Conservation (phyloP, 1,140 invertebrate genomes). For the Euschistus heros region DNA sequence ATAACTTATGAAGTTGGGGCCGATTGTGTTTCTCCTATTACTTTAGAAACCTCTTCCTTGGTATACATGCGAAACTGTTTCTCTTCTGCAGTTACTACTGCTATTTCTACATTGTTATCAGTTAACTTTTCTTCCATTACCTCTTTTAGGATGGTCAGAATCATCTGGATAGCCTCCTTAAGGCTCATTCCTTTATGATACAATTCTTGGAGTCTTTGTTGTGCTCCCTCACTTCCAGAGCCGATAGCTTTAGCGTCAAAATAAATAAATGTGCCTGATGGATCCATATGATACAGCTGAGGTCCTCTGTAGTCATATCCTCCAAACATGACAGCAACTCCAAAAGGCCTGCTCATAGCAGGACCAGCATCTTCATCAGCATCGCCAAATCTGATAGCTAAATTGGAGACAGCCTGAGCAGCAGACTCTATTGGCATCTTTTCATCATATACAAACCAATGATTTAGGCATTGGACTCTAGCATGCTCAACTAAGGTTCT, state of each 20-base stretch:
- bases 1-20: background rate
- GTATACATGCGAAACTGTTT: constrained; percentile 81
- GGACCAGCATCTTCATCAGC: constrained; percentile 95
- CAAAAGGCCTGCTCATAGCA: constrained; percentile 91
- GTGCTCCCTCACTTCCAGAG: constrained; percentile 96
- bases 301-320: constrained; percentile 77
- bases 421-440: constrained; percentile 94
- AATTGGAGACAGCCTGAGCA: constrained; percentile 93
- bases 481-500: constrained; percentile 90
- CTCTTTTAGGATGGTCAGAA: constrained; percentile 93
- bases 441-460: constrained; percentile 97
- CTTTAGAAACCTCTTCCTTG: constrained; percentile 81
- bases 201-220: constrained; percentile 86
- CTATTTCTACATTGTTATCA: constrained; percentile 95
- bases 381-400: constrained; percentile 97
- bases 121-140: constrained; percentile 99
- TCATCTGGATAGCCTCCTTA: constrained; percentile 85
- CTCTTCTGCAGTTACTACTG: constrained; percentile 72
- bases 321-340: constrained; percentile 88
- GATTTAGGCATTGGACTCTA: constrained; percentile 90
- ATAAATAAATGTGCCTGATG: constrained; percentile 92
- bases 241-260: constrained; percentile 99
- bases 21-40: background rate
- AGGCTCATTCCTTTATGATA: constrained; percentile 82
- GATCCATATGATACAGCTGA: constrained; percentile 94